Conservation (phyloP, 2,113 vertebrate species). For the Micromys minutus region DNA sequence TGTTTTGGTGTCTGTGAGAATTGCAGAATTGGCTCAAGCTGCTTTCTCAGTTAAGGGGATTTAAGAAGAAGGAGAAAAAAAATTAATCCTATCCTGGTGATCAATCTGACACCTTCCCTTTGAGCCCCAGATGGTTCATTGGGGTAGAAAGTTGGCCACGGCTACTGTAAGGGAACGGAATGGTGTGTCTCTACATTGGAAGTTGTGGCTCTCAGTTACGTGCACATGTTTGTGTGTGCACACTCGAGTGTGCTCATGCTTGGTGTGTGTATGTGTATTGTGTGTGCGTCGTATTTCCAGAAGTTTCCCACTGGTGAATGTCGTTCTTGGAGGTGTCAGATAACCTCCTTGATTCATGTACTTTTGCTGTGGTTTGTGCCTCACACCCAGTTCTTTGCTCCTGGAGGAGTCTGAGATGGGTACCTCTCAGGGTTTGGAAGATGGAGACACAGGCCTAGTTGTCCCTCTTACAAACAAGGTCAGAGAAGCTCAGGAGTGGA, state of each 20-base stretch:
- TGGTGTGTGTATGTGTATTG: too few relatives aligned
- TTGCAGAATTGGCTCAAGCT: constrained; percentile 80
- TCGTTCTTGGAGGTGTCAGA: constrained; percentile 41
- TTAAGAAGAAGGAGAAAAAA: constrained; percentile 74
- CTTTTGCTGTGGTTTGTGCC: not conserved
- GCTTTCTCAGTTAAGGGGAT: constrained; percentile 81
- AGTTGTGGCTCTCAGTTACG: not conserved
- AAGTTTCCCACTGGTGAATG: constrained; percentile 66
- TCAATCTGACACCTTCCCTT: constrained; percentile 82
- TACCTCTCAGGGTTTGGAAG: not conserved
- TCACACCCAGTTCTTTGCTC: not conserved
- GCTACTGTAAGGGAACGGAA: constrained; percentile 58
- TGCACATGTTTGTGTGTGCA: too few relatives aligned
- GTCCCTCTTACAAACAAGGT: not conserved
- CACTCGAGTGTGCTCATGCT: not conserved
- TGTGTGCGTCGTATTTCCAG: not conserved
- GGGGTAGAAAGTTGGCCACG: constrained; percentile 78
- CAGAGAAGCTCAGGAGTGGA: not conserved
- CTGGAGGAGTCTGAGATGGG: not conserved
- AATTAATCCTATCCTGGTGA: constrained; percentile 79
- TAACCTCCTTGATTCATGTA: not conserved
- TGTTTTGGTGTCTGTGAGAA: constrained; percentile 79
- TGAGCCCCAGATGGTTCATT: constrained; percentile 82
- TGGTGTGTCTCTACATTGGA: constrained; percentile 34
- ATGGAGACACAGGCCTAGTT: not conserved